A percentile compares a stretch with the other conserved stretches of the same genome.
These are phyloP conservation scores for Patella ulyssiponensis DNA, from an alignment of 2,888 invertebrate genomes.

Conservation along the genomic window DNA sequence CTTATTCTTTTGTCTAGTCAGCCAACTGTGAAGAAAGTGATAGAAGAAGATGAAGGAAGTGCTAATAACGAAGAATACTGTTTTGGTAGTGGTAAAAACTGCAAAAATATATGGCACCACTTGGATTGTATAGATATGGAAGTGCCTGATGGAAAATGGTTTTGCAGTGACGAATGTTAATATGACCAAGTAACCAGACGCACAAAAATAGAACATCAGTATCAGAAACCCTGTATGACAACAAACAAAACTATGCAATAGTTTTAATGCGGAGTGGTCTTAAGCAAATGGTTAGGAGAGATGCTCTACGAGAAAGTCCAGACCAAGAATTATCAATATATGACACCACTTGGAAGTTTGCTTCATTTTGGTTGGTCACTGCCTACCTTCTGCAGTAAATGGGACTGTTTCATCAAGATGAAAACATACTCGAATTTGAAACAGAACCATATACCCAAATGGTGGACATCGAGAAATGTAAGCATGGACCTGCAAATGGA, in stretches of 20 bases:
- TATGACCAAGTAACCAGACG: no score
- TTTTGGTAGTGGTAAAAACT: no score
- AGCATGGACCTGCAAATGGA: constrained; percentile 45
- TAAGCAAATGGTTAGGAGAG: constrained; percentile 27
- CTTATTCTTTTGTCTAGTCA: no score
- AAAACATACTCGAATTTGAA: constrained; percentile 32
- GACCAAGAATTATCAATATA: constrained; percentile 30
- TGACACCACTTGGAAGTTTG: constrained; percentile 42
- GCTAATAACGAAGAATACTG: no score
- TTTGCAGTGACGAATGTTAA: no score
- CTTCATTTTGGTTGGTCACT: constrained; percentile 31
- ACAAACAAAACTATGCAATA: constrained; percentile 15
- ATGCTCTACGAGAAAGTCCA: constrained; percentile 42
- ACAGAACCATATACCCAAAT: constrained; percentile 40
- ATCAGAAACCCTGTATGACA: not conserved
- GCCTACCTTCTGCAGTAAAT: constrained; percentile 31
- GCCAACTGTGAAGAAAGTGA: no score
- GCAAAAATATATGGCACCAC: no score
- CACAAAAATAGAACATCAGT: no score
- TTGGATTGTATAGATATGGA: no score
- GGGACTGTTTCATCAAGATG: constrained; percentile 31
- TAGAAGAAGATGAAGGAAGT: no score
- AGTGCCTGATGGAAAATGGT: no score
- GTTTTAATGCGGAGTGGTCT: constrained; percentile 33
- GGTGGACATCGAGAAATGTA: constrained; percentile 38